Evolutionary conservation across 2,797 vertebrate species (phyloP), one percentile per base, ranked within the genome.

Genomic region (Myotis myotis): DNA sequence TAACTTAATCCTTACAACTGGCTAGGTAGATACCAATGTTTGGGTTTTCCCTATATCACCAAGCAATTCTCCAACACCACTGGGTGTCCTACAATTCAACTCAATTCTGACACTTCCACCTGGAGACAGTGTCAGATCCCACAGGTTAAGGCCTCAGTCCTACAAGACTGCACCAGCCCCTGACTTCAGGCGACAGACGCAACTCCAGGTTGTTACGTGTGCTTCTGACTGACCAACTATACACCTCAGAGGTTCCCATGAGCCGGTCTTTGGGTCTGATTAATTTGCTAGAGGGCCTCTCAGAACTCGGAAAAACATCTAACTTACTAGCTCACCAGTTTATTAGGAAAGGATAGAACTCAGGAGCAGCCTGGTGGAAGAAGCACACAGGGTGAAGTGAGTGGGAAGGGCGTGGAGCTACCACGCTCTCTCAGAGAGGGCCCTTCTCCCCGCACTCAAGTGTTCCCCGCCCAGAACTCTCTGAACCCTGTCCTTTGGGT

Each of bases 171-270:
- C 17, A 60, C 53, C 38, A 38, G 19, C 11, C 36, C 7, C 19
- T 15, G n/a, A 7, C 53, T 33, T 72, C 66, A 41, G 41, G 36
- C 0, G 0, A 47, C 11, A n/a, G 8, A n/a, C 15, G 1, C 75
- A 81, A 64, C 19, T 70, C 33, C 55, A 44, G 76, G 3, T 25
- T 33, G 28, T 33, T 47, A 28, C 8, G 2, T 44, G 16, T 16
- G 17, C 36, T 81, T 53, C 33, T 20, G 36, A 33, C 28, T 57
- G 16, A 87, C 83, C 5, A 10, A 44, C 23, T 64, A 33, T 36
- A 1, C 33, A 74, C 44, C 66, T 93, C 28, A 4, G 68, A 51
- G 53, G 36, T 72, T 33, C 44, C 80, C 44, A 44, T 3, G 5
- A 53, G 41, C 28, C 49, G 33, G 2, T 72, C 66, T 9, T 38